Evolutionary conservation across 1,140 invertebrate genomes (phyloP).

Genomic region (Catajapyx aquilonaris): DNA sequence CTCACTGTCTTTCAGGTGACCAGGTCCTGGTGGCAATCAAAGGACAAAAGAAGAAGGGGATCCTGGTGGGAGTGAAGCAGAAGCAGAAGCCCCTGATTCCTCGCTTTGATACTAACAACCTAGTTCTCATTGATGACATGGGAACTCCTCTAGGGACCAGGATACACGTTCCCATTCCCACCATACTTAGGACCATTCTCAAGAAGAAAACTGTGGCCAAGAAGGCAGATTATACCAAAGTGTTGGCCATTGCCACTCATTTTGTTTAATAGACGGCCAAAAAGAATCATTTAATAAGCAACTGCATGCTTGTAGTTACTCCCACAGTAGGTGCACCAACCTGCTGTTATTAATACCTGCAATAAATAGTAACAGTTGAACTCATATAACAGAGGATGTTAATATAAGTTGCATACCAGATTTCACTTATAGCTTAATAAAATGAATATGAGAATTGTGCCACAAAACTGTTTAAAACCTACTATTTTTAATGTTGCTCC

Average conservation of each 20-base stretch:
- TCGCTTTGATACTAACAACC: constrained; percentile 88
- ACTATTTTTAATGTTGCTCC: too few relatives aligned
- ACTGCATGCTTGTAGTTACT: too few relatives aligned
- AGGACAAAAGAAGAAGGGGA: constrained; percentile 89
- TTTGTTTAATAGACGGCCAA: constrained; percentile 46
- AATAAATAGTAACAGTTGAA: too few relatives aligned
- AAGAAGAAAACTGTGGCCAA: constrained; percentile 62
- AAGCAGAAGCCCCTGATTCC: constrained; percentile 64
- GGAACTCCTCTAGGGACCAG: constrained; percentile 76
- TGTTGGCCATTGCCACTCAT: constrained; percentile 75
- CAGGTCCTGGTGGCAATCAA: constrained; percentile 87
- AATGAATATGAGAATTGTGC: too few relatives aligned
- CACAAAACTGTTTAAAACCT: too few relatives aligned
- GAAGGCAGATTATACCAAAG: constrained; percentile 82
- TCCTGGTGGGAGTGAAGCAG: constrained; percentile 80
- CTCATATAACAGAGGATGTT: too few relatives aligned
- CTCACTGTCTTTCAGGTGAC: constrained; percentile 37
- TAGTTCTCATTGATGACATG: constrained; percentile 89
- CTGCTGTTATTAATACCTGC: too few relatives aligned
- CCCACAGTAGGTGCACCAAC: too few relatives aligned
- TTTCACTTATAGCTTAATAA: too few relatives aligned
- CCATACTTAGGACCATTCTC: constrained; percentile 64
- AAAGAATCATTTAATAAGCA: neutral
- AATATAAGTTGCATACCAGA: too few relatives aligned
- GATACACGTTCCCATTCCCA: constrained; percentile 86